These are phyloP conservation scores for Ptiloglossa arizonensis DNA, from an alignment of 1,140 invertebrate genomes.

Conservation along the genomic window DNA sequence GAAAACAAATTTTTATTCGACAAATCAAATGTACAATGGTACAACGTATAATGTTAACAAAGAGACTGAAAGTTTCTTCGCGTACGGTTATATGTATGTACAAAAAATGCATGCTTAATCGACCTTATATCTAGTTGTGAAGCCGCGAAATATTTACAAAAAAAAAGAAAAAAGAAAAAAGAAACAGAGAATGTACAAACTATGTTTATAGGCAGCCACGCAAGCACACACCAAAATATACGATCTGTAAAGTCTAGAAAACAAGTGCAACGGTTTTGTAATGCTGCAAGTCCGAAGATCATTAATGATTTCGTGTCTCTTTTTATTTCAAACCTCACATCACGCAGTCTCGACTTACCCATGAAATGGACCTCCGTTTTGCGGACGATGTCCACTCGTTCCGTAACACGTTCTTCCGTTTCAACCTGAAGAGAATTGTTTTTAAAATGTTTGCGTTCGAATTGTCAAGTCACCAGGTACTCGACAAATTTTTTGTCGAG, in stretches of 20 bases:
- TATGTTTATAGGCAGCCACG: conserved; percentile 66
- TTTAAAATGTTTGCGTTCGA: not conserved
- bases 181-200: conserved; percentile 17
- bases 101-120: conserved; percentile 60
- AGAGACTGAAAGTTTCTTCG: not conserved
- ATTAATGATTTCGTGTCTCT: not conserved
- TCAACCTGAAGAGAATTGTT: conserved; percentile 64
- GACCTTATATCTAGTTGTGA: conserved; percentile 18
- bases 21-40: conserved; percentile 48
- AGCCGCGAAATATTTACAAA: conserved; percentile 49
- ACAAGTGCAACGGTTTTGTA: conserved; percentile 11
- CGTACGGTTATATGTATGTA: conserved; percentile 34
- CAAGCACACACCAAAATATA: conserved; percentile 61
- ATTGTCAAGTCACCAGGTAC: not conserved
- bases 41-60: conserved; percentile 10
- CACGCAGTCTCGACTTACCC: conserved; percentile 73
- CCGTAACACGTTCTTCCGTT: conserved; percentile 70
- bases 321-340: conserved; percentile 43
- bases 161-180: conserved; percentile 15
- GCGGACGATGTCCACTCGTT: conserved; percentile 71
- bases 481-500: no score
- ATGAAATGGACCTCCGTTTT: conserved; percentile 76
- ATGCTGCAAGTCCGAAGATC: conserved; percentile 7
- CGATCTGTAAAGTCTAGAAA: not conserved
- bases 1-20: conserved; percentile 67